Conservation (phyloP, 2,797 vertebrate genomes). For the Podargus strigoides region DNA sequence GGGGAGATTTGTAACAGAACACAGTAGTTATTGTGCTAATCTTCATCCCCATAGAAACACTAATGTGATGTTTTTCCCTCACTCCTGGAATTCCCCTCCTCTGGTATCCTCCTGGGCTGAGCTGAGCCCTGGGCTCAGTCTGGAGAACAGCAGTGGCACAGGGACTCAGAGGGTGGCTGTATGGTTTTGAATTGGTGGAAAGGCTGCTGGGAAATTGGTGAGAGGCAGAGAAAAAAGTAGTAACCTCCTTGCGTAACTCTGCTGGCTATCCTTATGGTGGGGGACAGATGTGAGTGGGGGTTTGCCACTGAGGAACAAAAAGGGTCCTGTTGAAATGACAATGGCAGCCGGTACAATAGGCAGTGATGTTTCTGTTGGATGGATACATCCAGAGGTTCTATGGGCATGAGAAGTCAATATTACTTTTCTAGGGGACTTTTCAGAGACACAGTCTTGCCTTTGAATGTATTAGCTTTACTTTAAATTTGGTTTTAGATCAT, state of each 20-base stretch:
- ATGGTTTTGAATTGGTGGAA: neutral
- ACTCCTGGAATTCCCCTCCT: conserved; percentile 23
- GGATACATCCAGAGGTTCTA: neutral
- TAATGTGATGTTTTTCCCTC: neutral
- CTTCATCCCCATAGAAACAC: conserved; percentile 37
- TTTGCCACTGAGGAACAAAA: neutral
- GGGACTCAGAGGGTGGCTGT: neutral
- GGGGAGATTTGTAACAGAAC: conserved; percentile 1
- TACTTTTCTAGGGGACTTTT: neutral
- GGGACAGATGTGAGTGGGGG: neutral
- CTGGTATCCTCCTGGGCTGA: neutral
- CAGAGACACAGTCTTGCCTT: neutral
- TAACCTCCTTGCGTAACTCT: neutral
- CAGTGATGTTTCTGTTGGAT: neutral
- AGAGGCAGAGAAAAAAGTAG: neutral
- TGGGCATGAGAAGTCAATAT: neutral
- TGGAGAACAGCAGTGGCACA: neutral
- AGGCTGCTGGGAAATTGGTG: neutral
- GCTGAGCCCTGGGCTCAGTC: neutral
- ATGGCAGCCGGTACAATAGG: neutral
- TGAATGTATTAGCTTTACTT: neutral
- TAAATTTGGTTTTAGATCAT: neutral
- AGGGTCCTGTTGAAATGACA: neutral
- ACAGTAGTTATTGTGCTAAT: conserved; percentile 42
- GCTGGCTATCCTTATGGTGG: neutral